Evolutionary conservation across 2,888 invertebrate genomes (phyloP), one percentile per base, ranked within the genome.

Genomic region (Brachynemurus nebulosus): DNA sequence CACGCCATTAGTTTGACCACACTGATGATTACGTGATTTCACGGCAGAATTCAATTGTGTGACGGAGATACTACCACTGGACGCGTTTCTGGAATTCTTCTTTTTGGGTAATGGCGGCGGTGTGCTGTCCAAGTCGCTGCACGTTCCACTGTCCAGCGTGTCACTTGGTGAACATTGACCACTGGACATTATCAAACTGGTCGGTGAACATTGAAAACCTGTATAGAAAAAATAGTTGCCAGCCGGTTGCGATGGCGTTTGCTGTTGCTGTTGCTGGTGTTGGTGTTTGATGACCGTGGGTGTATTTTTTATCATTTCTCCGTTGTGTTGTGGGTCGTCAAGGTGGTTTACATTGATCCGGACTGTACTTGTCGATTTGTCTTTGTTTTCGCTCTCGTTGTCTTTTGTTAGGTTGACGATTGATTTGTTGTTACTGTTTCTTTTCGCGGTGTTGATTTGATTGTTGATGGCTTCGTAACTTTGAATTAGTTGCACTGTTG

Each of bases 121-220:
- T 17, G 80, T 80, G 33, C 77, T 76, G 55, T 86, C 86, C 54
- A 86, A 69, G 63, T 86, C 86, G 60, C 85, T 86, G 65, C 86
- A 85, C 25, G 86, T 86, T 37, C 86, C 86, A 46, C 86, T 86
- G 64, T 86, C 86, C 49, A 86, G 61, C 1, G 85, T 86, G 57
- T 86, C 86, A 56, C 80, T 83, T 1, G 86, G 85, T 21, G 86
- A 86, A 56, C 83, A 82, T 57, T 86, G 86, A 1, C 86, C 86
- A 58, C 83, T 84, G 40, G 82, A 78, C 74, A 82, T 80, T 44
- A 79, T 67, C 65, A 70, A 70, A 48, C 66, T 68, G 6, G 67
- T 63, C 53, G 71, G 65, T 7, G 68, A 68, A 53, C 68, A 69
- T 47, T 66, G 67, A 52, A 71, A 77, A 5, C 74, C 67, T 51